A percentile compares a stretch with the other conserved stretches of the same genome.
Conservation (phyloP, 2,797 vertebrate genomes). For the Melanotaenia pygmaea region DNA sequence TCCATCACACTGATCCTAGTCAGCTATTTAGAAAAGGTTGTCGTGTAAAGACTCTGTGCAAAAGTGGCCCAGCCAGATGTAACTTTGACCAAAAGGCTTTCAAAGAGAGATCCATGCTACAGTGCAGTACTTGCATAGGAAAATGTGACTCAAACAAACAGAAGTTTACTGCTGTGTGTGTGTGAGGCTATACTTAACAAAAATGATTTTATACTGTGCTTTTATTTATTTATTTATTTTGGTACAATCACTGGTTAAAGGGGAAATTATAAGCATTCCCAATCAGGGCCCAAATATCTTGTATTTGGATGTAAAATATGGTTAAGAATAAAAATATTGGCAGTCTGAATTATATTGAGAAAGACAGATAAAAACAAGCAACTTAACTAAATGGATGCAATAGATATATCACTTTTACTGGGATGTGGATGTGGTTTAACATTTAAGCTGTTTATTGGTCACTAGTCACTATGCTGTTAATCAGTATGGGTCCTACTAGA, state of each 20-base stretch:
- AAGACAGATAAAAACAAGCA: neutral
- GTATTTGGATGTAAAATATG: neutral
- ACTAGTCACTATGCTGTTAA: neutral
- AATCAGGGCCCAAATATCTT: neutral
- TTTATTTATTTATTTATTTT: neutral
- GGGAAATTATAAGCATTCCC: neutral
- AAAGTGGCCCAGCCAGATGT: neutral
- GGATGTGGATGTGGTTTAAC: neutral
- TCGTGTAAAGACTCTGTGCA: neutral
- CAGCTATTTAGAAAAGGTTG: neutral
- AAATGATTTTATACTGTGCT: neutral
- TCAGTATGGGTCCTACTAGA: neutral
- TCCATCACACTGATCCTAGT: conserved; percentile 16
- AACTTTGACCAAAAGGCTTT: neutral
- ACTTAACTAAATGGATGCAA: neutral
- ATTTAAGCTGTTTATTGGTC: neutral
- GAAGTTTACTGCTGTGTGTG: neutral
- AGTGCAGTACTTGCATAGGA: neutral
- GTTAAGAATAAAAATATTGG: neutral
- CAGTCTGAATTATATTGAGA: neutral
- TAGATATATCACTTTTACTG: neutral
- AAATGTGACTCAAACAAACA: neutral
- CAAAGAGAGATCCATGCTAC: neutral
- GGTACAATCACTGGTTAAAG: too few species aligned
- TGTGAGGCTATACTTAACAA: neutral